Percentiles rank a stretch among this genome's conserved stretches.
Evolutionary conservation across 1,140 invertebrate genomes (phyloP).

Genomic region (Pseudomyrmex sp.): DNA sequence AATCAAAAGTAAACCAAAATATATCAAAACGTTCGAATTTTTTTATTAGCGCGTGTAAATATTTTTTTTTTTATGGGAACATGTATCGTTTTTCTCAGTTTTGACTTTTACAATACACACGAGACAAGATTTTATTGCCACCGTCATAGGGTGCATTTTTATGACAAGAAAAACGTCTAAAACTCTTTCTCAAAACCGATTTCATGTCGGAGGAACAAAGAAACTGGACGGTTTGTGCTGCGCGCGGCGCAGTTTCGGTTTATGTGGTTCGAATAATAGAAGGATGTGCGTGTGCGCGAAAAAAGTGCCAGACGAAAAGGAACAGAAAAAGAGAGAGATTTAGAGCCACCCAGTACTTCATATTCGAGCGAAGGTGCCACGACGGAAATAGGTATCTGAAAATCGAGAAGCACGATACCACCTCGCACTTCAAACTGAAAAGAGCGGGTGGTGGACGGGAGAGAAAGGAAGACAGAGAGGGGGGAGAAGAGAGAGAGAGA

Average conservation of each 20-base stretch:
- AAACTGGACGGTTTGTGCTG: constrained; percentile 15
- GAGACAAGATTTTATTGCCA: not conserved
- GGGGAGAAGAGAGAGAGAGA: constrained; percentile 29
- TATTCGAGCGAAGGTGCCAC: constrained; percentile 66
- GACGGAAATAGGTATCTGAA: constrained; percentile 73
- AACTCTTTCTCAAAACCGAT: constrained; percentile 11
- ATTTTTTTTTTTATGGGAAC: no score
- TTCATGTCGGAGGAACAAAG: constrained; percentile 43
- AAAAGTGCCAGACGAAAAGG: constrained; percentile 23
- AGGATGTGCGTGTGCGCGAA: constrained; percentile 28
- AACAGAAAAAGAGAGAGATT: constrained; percentile 56
- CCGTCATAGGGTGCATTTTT: not conserved
- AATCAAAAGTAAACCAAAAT: not conserved
- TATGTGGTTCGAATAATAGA: constrained; percentile 68
- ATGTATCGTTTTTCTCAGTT: no score
- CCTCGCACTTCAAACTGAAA: constrained; percentile 66
- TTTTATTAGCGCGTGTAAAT: no score
- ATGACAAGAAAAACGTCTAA: not conserved
- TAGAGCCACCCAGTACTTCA: constrained; percentile 61
- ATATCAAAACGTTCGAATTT: no score
- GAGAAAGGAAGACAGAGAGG: not conserved
- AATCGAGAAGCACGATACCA: constrained; percentile 65
- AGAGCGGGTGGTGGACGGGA: constrained; percentile 27
- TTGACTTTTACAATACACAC: no score
- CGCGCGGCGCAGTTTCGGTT: constrained; percentile 40